These are phyloP conservation scores for Pollenia angustigena DNA, from an alignment of 2,888 invertebrate genomes.

Conservation along the genomic window DNA sequence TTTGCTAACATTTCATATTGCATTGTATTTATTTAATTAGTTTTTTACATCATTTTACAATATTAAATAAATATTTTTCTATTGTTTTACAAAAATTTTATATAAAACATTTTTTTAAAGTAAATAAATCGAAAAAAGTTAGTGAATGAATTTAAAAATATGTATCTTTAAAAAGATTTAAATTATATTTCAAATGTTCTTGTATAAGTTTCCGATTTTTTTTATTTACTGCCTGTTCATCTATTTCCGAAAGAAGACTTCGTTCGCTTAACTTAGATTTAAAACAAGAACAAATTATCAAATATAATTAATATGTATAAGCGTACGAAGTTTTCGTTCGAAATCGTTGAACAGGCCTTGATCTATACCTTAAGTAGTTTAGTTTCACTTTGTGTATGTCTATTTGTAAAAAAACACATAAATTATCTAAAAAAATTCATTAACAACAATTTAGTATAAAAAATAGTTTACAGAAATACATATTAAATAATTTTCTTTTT, in stretches of 20 bases:
- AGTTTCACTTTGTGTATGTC: constrained; percentile 4
- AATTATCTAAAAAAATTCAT: neutral
- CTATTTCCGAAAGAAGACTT: no score
- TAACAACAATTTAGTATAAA: constrained; percentile 40
- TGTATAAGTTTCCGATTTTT: neutral
- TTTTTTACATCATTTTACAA: constrained; percentile 40
- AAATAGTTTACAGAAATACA: constrained; percentile 17
- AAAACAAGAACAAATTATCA: no score
- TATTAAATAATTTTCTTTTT: neutral
- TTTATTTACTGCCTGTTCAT: neutral
- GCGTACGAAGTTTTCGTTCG: no score
- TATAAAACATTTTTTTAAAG: neutral
- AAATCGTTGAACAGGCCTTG: neutral
- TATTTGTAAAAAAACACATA: constrained; percentile 7
- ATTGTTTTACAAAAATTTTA: constrained; percentile 2
- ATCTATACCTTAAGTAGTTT: constrained; percentile 5
- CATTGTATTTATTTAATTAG: constrained; percentile 24
- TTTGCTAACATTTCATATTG: constrained; percentile 20
- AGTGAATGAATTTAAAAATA: no score
- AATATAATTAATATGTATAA: no score
- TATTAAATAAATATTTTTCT: constrained; percentile 8
- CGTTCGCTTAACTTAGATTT: no score
- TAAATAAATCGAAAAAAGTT: neutral
- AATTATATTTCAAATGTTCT: neutral
- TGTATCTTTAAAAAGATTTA: no score